Evolutionary conservation across 2,113 vertebrate species (phyloP).

Genomic region (Aptenodytes forsteri): DNA sequence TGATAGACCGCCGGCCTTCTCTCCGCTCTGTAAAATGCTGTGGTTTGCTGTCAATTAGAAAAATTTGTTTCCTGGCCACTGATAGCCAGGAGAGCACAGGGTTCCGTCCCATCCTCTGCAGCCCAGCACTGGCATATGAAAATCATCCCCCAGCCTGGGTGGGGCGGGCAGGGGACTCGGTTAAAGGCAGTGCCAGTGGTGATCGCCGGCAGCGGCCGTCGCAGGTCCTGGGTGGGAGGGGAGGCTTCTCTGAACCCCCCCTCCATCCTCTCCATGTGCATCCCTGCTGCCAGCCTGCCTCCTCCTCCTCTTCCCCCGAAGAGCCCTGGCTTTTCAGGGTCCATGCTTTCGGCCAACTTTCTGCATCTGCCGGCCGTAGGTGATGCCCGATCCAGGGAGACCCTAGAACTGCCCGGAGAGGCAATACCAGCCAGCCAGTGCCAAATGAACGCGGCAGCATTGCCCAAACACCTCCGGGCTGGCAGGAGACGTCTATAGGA

Average conservation of each 20-base stretch:
- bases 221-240: accelerated
- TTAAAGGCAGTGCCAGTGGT: not conserved
- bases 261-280: not conserved
- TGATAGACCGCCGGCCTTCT: not conserved
- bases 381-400: not conserved
- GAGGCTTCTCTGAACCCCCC: not conserved
- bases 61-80: not conserved
- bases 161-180: not conserved
- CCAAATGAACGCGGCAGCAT: not conserved
- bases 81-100: not conserved
- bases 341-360: not conserved
- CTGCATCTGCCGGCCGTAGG: not conserved
- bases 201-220: not conserved
- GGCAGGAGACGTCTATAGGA: not conserved
- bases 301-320: not conserved
- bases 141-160: too few relatives aligned
- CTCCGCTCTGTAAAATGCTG: not conserved
- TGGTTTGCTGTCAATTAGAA: not conserved
- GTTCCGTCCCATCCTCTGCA: not conserved
- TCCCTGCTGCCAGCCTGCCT: not conserved
- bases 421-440: not conserved
- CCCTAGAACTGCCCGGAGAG: not conserved
- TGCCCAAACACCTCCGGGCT: not conserved
- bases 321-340: not conserved
- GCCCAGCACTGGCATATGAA: accelerated